phyloP scores from a whole-genome alignment of 2,888 invertebrate genomes.

The Pristionchus mayeri region DNA sequence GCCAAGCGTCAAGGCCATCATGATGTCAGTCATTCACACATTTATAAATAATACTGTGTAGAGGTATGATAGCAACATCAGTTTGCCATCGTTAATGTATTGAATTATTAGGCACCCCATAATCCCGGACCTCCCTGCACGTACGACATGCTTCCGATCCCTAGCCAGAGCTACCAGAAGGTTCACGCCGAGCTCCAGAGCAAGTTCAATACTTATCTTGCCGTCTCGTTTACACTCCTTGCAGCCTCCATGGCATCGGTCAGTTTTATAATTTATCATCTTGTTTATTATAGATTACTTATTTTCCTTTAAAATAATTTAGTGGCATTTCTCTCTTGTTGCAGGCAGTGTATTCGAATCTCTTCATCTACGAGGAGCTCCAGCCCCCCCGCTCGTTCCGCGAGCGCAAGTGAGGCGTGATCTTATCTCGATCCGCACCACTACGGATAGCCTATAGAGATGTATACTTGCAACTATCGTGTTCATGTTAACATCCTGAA shows the following conservation, averaged over 20 bases:
- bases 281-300: no score
- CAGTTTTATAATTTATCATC: slow-evolving; percentile 21
- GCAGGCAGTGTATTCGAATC: slow-evolving; percentile 57
- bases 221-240: slow-evolving; percentile 55
- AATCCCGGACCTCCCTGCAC: slow-evolving; percentile 70
- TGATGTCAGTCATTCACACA: background rate
- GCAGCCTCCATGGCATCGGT: slow-evolving; percentile 52
- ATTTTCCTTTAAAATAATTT: background rate
- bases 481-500: slow-evolving; percentile 2
- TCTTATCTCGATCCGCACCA: background rate
- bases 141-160: slow-evolving; percentile 67
- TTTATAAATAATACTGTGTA: background rate
- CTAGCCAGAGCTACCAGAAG: slow-evolving; percentile 68
- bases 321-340: background rate
- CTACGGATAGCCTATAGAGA: slow-evolving; percentile 29
- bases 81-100: no score
- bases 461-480: slow-evolving; percentile 19
- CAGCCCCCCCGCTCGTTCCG: slow-evolving; percentile 65
- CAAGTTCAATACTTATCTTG: slow-evolving; percentile 70
- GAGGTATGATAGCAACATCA: background rate
- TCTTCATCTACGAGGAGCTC: slow-evolving; percentile 63
- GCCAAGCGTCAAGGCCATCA: slow-evolving; percentile 38
- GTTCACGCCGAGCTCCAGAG: slow-evolving; percentile 68
- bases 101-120: slow-evolving; percentile 58
- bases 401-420: slow-evolving; percentile 59